Conservation (phyloP, 2,797 vertebrate genomes). For the Trachurus trachurus region DNA sequence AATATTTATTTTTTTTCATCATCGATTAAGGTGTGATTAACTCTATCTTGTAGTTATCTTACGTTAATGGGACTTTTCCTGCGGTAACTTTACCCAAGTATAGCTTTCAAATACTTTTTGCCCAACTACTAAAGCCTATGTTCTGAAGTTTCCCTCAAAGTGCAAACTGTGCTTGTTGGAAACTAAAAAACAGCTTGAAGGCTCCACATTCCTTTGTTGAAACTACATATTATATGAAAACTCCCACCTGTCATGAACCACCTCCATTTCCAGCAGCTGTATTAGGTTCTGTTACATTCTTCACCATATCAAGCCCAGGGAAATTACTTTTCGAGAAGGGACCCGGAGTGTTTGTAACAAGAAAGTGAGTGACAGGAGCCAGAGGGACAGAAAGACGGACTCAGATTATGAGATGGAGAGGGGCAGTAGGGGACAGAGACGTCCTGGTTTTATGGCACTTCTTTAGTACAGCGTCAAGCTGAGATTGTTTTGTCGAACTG, state of each 20-base stretch:
- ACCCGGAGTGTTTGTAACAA: neutral
- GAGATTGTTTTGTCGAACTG: neutral
- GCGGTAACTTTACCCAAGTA: neutral
- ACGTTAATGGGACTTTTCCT: neutral
- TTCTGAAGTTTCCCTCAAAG: neutral
- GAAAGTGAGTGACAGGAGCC: neutral
- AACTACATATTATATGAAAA: slow-evolving; percentile 11
- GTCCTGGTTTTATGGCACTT: neutral
- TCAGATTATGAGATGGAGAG: too few relatives aligned
- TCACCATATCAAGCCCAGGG: neutral
- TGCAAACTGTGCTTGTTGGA: neutral
- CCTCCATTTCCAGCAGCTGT: neutral
- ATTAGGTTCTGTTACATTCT: slow-evolving; percentile 1
- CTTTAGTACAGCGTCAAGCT: neutral
- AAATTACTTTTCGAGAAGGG: slow-evolving; percentile 6
- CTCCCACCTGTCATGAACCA: neutral
- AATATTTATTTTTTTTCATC: too few relatives aligned
- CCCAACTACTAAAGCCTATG: neutral
- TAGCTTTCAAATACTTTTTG: neutral
- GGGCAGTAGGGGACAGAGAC: neutral
- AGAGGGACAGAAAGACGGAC: neutral
- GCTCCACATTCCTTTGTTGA: slow-evolving; percentile 3
- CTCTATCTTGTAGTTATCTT: too few relatives aligned
- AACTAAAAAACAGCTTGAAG: neutral
- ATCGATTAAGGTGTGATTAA: too few relatives aligned